Percentiles rank a stretch among this genome's conserved stretches.
Conservation (phyloP, 2,797 vertebrate genomes). For the Spheniscus humboldti region DNA sequence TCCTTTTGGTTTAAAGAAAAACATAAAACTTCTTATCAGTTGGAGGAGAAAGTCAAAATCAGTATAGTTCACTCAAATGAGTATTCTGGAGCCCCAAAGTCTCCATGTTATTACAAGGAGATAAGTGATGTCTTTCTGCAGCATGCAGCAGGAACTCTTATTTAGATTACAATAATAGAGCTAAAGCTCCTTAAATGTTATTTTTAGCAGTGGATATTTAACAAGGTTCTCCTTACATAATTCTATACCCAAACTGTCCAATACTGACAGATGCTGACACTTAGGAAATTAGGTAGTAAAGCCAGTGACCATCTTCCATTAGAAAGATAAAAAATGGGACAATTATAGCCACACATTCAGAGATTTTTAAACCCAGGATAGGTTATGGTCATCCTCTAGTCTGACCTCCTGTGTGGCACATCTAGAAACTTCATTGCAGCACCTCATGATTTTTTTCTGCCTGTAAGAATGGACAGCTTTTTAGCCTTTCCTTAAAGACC, state of each 20-base stretch:
- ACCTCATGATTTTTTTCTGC: not conserved
- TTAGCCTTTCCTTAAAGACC: not conserved
- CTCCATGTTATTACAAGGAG: constrained; percentile 6
- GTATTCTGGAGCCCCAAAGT: constrained; percentile 8
- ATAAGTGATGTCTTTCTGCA: not conserved
- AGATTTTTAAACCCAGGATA: not conserved
- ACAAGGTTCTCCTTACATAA: not conserved
- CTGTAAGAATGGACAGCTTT: not conserved
- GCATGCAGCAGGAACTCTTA: not conserved
- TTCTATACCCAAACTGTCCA: not conserved
- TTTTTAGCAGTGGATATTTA: constrained; percentile 20
- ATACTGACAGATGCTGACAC: not conserved
- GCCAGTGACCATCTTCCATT: constrained; percentile 17
- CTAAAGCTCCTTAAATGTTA: not conserved
- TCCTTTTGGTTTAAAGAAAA: not conserved
- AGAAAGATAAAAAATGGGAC: constrained; percentile 39
- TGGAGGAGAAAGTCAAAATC: constrained; percentile 44
- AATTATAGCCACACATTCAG: not conserved
- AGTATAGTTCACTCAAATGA: constrained; percentile 1
- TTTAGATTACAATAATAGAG: not conserved
- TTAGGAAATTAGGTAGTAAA: not conserved
- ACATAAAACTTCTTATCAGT: not conserved
- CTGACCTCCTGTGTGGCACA: not conserved
- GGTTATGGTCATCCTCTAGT: not conserved
- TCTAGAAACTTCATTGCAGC: not conserved